Conservation (phyloP, 2,888 invertebrate species). For the Philereme vetulata region DNA sequence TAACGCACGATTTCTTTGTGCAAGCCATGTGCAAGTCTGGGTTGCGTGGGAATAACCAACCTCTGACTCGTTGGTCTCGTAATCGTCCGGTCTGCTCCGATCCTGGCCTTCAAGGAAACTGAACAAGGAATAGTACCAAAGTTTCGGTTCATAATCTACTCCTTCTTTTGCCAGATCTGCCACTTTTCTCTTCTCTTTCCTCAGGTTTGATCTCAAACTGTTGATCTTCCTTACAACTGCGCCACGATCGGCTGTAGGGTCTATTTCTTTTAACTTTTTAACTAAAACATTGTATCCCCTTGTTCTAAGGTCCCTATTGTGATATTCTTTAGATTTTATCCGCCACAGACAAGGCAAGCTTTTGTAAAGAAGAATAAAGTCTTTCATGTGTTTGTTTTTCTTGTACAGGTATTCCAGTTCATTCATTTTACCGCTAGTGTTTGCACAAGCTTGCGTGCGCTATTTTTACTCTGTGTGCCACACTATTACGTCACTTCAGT, state of each 20-base stretch:
- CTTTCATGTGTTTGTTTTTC: constrained; percentile 17
- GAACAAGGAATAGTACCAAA: constrained; percentile 28
- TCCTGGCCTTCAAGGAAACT: constrained; percentile 19
- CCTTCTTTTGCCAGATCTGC: constrained; percentile 7
- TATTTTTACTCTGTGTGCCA: too few species aligned
- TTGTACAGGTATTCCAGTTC: constrained; percentile 11
- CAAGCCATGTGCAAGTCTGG: too few species aligned
- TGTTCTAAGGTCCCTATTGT: constrained; percentile 14
- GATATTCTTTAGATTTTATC: constrained; percentile 23
- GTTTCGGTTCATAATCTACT: constrained; percentile 11
- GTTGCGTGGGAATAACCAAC: constrained; percentile 6
- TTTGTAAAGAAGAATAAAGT: constrained; percentile 29
- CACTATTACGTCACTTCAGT: too few species aligned
- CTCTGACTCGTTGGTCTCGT: constrained; percentile 12
- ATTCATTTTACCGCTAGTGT: constrained; percentile 5
- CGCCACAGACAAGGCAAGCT: constrained; percentile 31
- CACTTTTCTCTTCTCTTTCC: constrained; percentile 27
- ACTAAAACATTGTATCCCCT: constrained; percentile 18
- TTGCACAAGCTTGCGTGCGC: too few species aligned
- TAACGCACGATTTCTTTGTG: too few species aligned
- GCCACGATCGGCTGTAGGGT: constrained; percentile 22
- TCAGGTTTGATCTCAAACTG: constrained; percentile 23
- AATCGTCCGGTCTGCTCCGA: neutral
- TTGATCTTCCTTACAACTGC: constrained; percentile 31
- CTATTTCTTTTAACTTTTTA: constrained; percentile 24